Conservation (phyloP, 92 coral and sea anemone species). For the Micromussa lordhowensis region DNA sequence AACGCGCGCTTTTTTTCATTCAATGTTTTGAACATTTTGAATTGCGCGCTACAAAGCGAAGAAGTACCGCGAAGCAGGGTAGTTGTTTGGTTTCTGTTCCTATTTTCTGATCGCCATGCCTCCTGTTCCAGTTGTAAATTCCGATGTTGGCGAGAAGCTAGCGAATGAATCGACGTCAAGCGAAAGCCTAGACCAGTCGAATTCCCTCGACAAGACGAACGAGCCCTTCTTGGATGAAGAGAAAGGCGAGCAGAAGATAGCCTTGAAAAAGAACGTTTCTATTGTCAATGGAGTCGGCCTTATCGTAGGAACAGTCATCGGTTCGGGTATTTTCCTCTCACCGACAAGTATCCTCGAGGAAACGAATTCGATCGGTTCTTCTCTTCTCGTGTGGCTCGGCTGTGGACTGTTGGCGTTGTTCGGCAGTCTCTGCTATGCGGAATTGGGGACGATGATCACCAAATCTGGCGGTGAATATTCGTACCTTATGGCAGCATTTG, state of each 20-base stretch:
- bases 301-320: conserved; percentile 96
- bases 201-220: conserved; percentile 50
- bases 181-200: conserved; percentile 49
- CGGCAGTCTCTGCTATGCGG: conserved; percentile 94
- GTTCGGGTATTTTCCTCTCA: conserved; percentile 96
- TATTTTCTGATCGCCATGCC: conserved; percentile 40
- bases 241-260: conserved; percentile 39
- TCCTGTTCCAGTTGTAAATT: conserved; percentile 62
- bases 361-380: conserved; percentile 80
- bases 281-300: conserved; percentile 85
- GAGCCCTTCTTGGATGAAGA: conserved; percentile 65
- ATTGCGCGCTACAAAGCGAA: conserved; percentile 30
- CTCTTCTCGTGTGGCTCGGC: conserved; percentile 89
- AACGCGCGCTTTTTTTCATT: conserved; percentile 25
- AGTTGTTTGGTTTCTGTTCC: not conserved
- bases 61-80: not conserved
- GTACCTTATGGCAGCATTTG: conserved; percentile 88
- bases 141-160: conserved; percentile 61
- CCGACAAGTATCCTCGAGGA: conserved; percentile 86
- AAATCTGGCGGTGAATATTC: conserved; percentile 97
- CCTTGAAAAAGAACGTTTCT: conserved; percentile 80
- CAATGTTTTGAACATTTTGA: conserved; percentile 15
- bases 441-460: conserved; percentile 84
- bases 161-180: conserved; percentile 54
- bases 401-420: conserved; percentile 91